Evolutionary conservation across 2,797 vertebrate genomes (phyloP), one percentile per base, ranked within the genome.

Genomic region (Gallinago solitaria): DNA sequence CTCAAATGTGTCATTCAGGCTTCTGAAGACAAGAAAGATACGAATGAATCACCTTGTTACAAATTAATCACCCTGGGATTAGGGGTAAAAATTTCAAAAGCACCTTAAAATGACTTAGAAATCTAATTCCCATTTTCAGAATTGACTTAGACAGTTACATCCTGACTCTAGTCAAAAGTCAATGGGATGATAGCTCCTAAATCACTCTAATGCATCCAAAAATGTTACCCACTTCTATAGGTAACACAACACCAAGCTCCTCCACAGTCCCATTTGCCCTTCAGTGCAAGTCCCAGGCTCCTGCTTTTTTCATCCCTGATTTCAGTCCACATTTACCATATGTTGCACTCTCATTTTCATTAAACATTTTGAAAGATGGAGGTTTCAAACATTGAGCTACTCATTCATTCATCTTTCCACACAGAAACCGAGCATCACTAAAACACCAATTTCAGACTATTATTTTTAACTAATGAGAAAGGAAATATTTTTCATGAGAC

Each of bases 341-440:
- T 87, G 80, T 30, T 88, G 51, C 79, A 77, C 56, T 91, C 95
- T 94, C 83, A 80, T 90, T 96, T 94, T 89, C 87, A 91, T 96
- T 84, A 95, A 94, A 94, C 83, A 92, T 94, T 95, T 96, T 97
- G 92, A 97, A 94, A 92, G 73, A 97, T 93, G 78, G 83, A 93
- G 63, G 37, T 85, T 95, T 97, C 90, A 95, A 89, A 87, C 74
- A 85, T 56, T 28, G 68, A 97, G 68, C 59, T 80, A 91, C 57
- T 86, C 73, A 79, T 92, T 92, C 87, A 93, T 93, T 94, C 92
- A 77, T 81, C 89, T 93, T 83, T 92, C 71, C 61, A 65, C 73
- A 69, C 19, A 68, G 95, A 97, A 95, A 90, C 37, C n/a, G 51
- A 95, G 83, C 51, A 92, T 95, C 79, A 87, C 71, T 93, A 87